Base-by-base conservation (phyloP, 2,797 vertebrate genomes). In the Pangasius krempfi region DNA sequence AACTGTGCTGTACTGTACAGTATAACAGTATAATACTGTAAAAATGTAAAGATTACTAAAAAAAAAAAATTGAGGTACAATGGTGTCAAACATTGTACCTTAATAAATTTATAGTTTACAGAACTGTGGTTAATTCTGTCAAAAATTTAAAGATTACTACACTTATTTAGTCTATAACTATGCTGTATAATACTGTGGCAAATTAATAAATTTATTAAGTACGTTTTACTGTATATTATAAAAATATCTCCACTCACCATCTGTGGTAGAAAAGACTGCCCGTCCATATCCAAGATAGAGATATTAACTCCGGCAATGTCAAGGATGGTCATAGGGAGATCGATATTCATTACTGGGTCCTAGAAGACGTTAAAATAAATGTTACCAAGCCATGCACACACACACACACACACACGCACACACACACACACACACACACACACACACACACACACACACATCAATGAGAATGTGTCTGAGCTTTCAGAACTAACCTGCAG, bases 271-370 rank as follows among this genome's bases (percentile, higher is more conserved):
- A 97, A 97, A 0, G 96, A 97, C 92, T 95, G 95, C 0, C 96
- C 96, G 0, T 97, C 96, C 95, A 96, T 88, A 7, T 94, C 94
- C 14, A 95, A 91, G 0, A 83, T 3, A 0, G 95, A 94, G 86
- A 96, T 84, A 90, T 96, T 94, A 73, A 95, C 9, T 0, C 96
- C 96, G 12, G 96, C 93, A 22, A 97, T 96, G 93, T 97, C 96
- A 91, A 97, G 91, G 1, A 97, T 92, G 87, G 96, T 97, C n/a
- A 96, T 93, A 22, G 94, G 94, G 73, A 97, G 91, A 91, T 97
- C 96, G 1, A 97, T 96, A 60, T 96, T 96, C 88, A 97, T 33
- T 56, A 97, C 95, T 0, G 95, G 95, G 88, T 94, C 94, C 96
- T 97, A 88, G 8, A 52, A 18, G 66, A 87, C 52, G 9, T 64